Evolutionary conservation across 2,113 vertebrate genomes (phyloP), one percentile per base, ranked within the genome.

Genomic region (Psilopogon haemacephalus): DNA sequence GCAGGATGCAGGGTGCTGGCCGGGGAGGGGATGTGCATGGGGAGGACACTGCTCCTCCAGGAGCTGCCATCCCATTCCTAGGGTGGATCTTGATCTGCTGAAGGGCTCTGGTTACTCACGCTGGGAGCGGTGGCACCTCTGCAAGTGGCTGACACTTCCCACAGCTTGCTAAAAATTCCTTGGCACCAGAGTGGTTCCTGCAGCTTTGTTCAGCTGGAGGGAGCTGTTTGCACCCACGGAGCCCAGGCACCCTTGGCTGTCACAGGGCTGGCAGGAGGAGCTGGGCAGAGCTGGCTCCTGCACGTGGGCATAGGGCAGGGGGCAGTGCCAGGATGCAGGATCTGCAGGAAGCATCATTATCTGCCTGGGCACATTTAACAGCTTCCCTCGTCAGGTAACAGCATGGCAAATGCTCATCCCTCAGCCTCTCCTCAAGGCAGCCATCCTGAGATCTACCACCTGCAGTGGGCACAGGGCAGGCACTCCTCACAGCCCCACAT

Each of bases 301-400:
- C 58, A 10, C 1, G 1, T 21, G 62, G 52, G 56, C 14, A 50
- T 14, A 6, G 40, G 64, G 7, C 3, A 5, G 37, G 16, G 13
- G 24, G 21, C 37, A 10, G 37, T 1, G 1, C 17, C 0, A 0
- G 37, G n/a, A 21, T 38, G 32, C 27, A 8, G 32, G 60, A 23
- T 59, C 15, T 37, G 59, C 50, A 23, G 44, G 54, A 42, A 6
- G 17, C 9, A 3, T 26, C 81, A n/a, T 10, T 11, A 20, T 30
- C 65, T 63, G 27, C 33, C 70, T 2, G 0, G 5, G 58, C 3
- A 4, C 2, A 1, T 75, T 55, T 10, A 30, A 16, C 5, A 9
- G 26, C 12, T 9, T 46, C 16, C 18, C 18, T 16, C 8, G 32
- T 9, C 33, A 2, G 17, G 5, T 13, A 8, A 17, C 2, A 17